Base-by-base conservation (phyloP, 2,113 vertebrate genomes). In the Cettia cetti region DNA sequence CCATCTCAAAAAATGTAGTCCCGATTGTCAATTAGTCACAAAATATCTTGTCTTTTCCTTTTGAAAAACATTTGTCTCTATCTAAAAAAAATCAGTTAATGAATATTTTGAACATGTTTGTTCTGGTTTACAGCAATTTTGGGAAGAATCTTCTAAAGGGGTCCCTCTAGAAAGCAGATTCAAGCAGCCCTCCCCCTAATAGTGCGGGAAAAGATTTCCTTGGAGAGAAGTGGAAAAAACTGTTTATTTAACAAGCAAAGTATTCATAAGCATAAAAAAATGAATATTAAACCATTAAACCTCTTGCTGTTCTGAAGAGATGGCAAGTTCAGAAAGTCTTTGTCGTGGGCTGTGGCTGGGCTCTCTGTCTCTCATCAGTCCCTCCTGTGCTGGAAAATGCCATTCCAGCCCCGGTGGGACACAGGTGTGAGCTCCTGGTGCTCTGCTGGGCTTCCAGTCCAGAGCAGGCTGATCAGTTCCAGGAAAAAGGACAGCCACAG, bases 391-490 rank as follows among this genome's bases (percentile, higher is more conserved):
- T 26, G n/a, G n/a, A 11, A 35, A 59, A 16, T 37, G 57, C 23
- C 23, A 3, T 24, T n/a, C 57, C 7, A 2, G 14, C 14, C n/a
- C 15, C 1, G 2, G n/a, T 23, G 56, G 21, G n/a, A 6, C n/a
- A 59, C 23, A 26, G n/a, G 23, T 26, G 35, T 37, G n/a, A 60
- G 35, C 57, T 60, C n/a, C n/a, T 3, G 15, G 5, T 17, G 57
- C 12, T 57, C 17, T 60, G 16, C 57, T 60, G 57, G n/a, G 10
- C 17, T 60, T 60, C 37, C 57, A 37, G 57, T 60, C 35, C 57
- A 26, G 23, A 28, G 59, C 35, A 61, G 59, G 17, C 26, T 39
- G 59, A 19, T 13, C 59, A 61, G 59, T 39, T 13, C 35, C 8
- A 28, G 12, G 17, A 39, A 28, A 19, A 11, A 61, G 59, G 28